These are phyloP conservation scores for Mesembrinibis cayennensis DNA, from an alignment of 2,113 vertebrate species.

Conservation along the genomic window DNA sequence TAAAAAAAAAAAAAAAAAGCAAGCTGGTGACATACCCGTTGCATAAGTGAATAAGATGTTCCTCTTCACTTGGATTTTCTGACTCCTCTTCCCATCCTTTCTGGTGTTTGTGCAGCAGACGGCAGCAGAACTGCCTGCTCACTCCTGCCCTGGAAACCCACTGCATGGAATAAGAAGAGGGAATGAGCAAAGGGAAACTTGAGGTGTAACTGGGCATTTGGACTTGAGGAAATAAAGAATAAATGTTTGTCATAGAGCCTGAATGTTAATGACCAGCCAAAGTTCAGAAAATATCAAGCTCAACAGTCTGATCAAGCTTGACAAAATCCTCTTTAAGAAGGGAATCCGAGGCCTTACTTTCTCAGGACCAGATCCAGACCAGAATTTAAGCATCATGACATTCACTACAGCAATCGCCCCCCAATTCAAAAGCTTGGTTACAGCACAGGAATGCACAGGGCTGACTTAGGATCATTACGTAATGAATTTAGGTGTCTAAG, in stretches of 20 bases:
- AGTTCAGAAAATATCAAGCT: background rate
- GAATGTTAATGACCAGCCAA: background rate
- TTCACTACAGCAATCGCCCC: background rate
- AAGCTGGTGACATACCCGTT: background rate
- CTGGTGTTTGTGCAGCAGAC: background rate
- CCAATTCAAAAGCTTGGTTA: background rate
- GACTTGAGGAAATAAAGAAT: slow-evolving; percentile 43
- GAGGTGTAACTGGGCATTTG: slow-evolving; percentile 27
- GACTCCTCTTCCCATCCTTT: background rate
- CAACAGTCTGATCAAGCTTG: background rate
- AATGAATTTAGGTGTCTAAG: slow-evolving; percentile 11
- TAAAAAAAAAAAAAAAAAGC: background rate
- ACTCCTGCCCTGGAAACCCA: background rate
- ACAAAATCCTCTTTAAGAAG: slow-evolving; percentile 33
- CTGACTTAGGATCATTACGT: background rate
- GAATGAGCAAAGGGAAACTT: slow-evolving; percentile 39
- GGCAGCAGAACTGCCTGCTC: background rate
- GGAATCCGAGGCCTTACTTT: slow-evolving; percentile 10
- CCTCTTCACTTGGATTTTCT: background rate
- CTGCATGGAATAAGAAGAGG: background rate
- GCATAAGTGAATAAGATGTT: background rate
- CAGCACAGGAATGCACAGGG: background rate
- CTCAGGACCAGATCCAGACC: slow-evolving; percentile 6
- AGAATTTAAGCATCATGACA: background rate
- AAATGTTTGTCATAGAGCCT: slow-evolving; percentile 31